Evolutionary conservation across 2,888 invertebrate species (phyloP).

Genomic region (Himalopsyche anomala): DNA sequence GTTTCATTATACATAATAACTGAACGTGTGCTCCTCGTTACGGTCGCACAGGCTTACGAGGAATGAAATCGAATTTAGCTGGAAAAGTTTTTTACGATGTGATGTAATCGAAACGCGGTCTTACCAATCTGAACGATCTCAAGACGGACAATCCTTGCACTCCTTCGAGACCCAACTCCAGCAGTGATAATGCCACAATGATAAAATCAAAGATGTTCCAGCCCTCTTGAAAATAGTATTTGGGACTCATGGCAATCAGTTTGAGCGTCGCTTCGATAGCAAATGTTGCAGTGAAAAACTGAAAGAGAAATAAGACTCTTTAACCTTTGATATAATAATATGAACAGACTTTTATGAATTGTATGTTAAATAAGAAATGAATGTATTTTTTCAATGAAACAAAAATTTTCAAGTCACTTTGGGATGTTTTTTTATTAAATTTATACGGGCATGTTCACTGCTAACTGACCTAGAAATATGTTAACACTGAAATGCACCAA

Average conservation of each 20-base stretch:
- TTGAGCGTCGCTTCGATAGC: constrained; percentile 96
- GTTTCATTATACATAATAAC: too few relatives aligned
- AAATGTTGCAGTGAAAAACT: constrained; percentile 99
- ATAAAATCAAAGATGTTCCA: constrained; percentile 99
- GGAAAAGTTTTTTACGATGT: too few relatives aligned
- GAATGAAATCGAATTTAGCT: too few relatives aligned
- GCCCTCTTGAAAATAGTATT: constrained; percentile 97
- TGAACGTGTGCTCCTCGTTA: too few relatives aligned
- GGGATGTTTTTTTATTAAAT: too few relatives aligned
- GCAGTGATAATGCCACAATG: constrained; percentile 95
- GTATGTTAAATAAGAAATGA: too few relatives aligned
- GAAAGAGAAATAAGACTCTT: constrained; percentile 68
- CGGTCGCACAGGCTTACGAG: too few relatives aligned
- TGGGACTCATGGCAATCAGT: constrained; percentile 97
- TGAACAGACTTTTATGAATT: neutral
- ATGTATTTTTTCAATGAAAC: too few relatives aligned
- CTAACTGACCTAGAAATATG: too few relatives aligned
- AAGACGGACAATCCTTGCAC: constrained; percentile 98
- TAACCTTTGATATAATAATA: neutral
- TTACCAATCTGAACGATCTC: constrained; percentile 98
- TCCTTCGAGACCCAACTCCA: constrained; percentile 95
- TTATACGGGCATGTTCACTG: too few relatives aligned
- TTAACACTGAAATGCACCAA: too few relatives aligned
- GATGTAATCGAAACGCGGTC: constrained; percentile 68
- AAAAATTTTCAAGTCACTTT: too few relatives aligned